Conservation (phyloP, 2,888 invertebrate species). For the Sylvicola cinctus region DNA sequence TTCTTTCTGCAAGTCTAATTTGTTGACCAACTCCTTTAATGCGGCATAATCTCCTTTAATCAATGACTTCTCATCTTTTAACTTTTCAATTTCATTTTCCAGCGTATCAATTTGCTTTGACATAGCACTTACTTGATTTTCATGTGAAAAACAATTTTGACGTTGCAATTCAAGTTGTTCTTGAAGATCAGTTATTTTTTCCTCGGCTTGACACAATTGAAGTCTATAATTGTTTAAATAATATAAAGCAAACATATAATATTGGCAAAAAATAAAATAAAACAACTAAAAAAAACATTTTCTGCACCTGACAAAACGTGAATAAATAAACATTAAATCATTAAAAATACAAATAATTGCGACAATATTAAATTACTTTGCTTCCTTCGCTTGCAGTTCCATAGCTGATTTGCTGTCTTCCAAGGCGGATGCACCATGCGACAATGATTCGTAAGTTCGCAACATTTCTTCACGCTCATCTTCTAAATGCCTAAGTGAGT, state of each 20-base stretch:
- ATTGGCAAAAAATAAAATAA: conserved; percentile 4
- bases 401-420: conserved; percentile 63
- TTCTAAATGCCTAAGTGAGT: conserved; percentile 49
- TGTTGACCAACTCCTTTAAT: conserved; percentile 35
- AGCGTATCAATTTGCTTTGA: conserved; percentile 35
- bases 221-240: conserved; percentile 15
- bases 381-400: conserved; percentile 54
- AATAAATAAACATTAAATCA: not conserved
- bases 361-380: conserved; percentile 23
- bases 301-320: not conserved
- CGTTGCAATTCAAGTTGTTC: conserved; percentile 35
- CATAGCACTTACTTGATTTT: conserved; percentile 31
- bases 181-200: conserved; percentile 41
- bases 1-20: conserved; percentile 46
- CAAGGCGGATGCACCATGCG: conserved; percentile 52
- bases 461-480: conserved; percentile 59
- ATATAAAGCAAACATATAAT: conserved; percentile 2
- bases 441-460: conserved; percentile 57
- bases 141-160: conserved; percentile 30
- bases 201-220: conserved; percentile 30
- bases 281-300: conserved; percentile 1
- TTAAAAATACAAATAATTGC: not conserved
- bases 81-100: conserved; percentile 40
- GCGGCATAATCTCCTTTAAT: conserved; percentile 39
- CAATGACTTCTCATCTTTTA: conserved; percentile 32